Percentiles rank a stretch among this genome's conserved stretches.
These are phyloP conservation scores for Adineta ricciae DNA, from an alignment of 2,888 invertebrate species.

Conservation along the genomic window DNA sequence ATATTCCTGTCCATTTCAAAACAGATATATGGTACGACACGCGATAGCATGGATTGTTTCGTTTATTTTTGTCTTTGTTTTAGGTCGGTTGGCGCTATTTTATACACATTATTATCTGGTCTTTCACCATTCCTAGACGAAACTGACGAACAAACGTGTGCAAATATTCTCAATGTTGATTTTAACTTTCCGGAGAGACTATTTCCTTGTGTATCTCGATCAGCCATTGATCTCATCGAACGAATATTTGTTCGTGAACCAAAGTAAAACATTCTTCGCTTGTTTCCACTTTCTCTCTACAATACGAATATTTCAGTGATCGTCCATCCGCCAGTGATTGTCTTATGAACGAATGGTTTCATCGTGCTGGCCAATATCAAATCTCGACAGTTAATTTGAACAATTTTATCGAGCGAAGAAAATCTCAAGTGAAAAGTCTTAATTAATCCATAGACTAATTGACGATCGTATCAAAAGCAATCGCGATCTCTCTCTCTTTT, in stretches of 20 bases:
- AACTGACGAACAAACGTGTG: conserved; percentile 70
- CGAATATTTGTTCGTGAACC: conserved; percentile 58
- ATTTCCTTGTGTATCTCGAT: conserved; percentile 60
- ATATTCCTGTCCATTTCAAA: conserved; percentile 55
- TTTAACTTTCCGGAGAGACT: conserved; percentile 72
- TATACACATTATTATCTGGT: conserved; percentile 66
- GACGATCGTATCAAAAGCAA: not conserved
- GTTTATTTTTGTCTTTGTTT: no score
- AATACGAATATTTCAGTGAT: conserved; percentile 36
- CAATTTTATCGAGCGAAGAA: conserved; percentile 44
- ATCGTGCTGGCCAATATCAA: conserved; percentile 38
- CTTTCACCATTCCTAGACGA: conserved; percentile 74
- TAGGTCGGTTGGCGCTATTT: conserved; percentile 65
- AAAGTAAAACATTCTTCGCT: conserved; percentile 37
- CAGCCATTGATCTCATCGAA: conserved; percentile 61
- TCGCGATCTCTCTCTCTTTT: not conserved
- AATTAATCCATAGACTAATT: not conserved
- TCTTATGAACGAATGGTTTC: conserved; percentile 42
- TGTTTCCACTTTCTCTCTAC: not conserved
- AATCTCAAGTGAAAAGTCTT: conserved; percentile 40
- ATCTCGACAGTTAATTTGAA: conserved; percentile 41
- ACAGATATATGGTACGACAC: conserved; percentile 61
- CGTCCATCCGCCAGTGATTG: conserved; percentile 42
- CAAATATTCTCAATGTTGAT: conserved; percentile 70
- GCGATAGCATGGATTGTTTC: no score